Evolutionary conservation across 2,113 vertebrate genomes (phyloP).

Genomic region (Narcine bancroftii): DNA sequence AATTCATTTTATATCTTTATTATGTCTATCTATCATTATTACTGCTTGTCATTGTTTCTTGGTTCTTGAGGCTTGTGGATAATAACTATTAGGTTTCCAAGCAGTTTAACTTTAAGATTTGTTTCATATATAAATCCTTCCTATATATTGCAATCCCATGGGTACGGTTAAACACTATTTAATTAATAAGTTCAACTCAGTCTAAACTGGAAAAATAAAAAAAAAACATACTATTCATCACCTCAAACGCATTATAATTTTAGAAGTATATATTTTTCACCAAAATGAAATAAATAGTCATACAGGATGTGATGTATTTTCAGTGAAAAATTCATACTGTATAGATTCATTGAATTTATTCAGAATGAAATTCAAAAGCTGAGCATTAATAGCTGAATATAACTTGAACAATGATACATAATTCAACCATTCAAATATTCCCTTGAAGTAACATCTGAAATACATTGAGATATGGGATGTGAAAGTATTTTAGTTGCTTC

Average conservation of each 20-base stretch:
- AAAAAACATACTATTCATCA: not conserved
- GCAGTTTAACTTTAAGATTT: not conserved
- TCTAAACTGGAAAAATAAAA: not conserved
- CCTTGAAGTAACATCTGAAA: not conserved
- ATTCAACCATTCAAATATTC: not conserved
- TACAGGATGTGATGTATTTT: not conserved
- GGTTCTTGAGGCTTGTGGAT: not conserved
- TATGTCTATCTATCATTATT: constrained; percentile 21
- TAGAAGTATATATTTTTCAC: not conserved
- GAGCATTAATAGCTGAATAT: not conserved
- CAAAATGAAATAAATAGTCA: not conserved
- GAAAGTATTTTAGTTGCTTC: not conserved
- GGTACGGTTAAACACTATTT: not conserved
- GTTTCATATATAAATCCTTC: constrained; percentile 12
- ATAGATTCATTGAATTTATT: not conserved
- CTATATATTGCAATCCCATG: not conserved
- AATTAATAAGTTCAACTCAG: not conserved
- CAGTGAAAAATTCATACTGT: not conserved
- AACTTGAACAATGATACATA: not conserved
- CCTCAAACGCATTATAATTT: not conserved
- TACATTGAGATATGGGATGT: not conserved
- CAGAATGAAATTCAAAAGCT: not conserved
- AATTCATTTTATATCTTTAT: constrained; percentile 20
- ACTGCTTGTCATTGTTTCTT: not conserved
- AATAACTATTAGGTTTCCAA: not conserved